Evolutionary conservation across 2,888 invertebrate species (phyloP).

Genomic region (Dioctria rufipes): DNA sequence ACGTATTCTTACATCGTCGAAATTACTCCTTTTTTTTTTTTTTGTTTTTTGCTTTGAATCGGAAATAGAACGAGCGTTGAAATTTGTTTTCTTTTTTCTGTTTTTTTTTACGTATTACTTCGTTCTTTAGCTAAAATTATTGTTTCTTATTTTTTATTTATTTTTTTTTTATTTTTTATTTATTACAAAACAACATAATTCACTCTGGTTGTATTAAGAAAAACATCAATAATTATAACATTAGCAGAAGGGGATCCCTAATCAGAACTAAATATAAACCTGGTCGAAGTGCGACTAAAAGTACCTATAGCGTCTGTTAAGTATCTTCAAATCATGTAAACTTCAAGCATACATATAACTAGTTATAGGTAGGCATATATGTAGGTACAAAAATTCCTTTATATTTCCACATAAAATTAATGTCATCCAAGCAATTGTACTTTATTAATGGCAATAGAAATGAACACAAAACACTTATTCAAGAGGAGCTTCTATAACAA

Average conservation of each 20-base stretch:
- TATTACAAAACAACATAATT: too few species aligned
- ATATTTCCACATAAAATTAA: conserved; percentile 14
- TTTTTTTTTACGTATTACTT: neutral
- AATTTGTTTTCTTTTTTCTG: neutral
- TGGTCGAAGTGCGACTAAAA: too few species aligned
- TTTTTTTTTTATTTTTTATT: too few species aligned
- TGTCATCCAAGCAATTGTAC: conserved; percentile 4
- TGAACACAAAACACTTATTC: conserved; percentile 8
- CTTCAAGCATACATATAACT: too few species aligned
- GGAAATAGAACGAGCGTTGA: conserved; percentile 54
- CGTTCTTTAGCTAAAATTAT: neutral
- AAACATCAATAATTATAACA: too few species aligned
- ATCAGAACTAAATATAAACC: too few species aligned
- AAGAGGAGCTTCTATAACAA: conserved; percentile 16
- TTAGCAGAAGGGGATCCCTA: too few species aligned
- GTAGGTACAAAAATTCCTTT: neutral
- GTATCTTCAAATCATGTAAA: too few species aligned
- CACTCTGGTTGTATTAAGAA: too few species aligned
- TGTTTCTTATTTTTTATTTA: too few species aligned
- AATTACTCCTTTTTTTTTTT: neutral
- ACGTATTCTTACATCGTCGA: neutral
- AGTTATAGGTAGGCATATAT: neutral
- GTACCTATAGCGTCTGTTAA: too few species aligned
- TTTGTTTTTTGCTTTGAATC: conserved; percentile 48
- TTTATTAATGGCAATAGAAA: conserved; percentile 10